Evolutionary conservation across 2,888 invertebrate species (phyloP).

Genomic region (Synanthedon vespiformis): DNA sequence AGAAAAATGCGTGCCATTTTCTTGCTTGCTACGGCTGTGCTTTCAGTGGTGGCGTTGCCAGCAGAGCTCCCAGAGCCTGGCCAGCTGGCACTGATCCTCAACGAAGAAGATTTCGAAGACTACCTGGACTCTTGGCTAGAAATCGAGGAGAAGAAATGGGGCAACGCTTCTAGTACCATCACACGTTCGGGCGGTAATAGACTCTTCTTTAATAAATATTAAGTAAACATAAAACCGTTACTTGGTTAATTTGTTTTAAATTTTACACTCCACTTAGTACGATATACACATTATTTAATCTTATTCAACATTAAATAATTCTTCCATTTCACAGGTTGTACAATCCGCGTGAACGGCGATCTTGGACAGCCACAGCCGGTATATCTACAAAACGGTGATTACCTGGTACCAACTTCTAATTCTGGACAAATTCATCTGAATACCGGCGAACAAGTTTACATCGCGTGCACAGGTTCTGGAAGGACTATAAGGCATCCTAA

Average conservation of each 20-base stretch:
- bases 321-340: conserved; percentile 35
- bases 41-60: conserved; percentile 17
- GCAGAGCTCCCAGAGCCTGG: conserved; percentile 33
- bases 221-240: not conserved
- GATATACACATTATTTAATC: too few relatives aligned
- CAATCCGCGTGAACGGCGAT: conserved; percentile 56
- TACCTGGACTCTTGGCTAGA: conserved; percentile 53
- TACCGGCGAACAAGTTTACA: conserved; percentile 32
- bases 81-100: conserved; percentile 37
- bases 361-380: conserved; percentile 72
- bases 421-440: conserved; percentile 34
- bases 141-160: conserved; percentile 28
- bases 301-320: too few relatives aligned
- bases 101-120: conserved; percentile 60
- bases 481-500: conserved; percentile 40
- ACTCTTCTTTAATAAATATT: too few relatives aligned
- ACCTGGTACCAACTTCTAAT: conserved; percentile 35
- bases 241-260: too few relatives aligned
- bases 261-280: too few relatives aligned
- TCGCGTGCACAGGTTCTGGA: conserved; percentile 44
- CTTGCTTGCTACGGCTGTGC: conserved; percentile 4
- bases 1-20: not conserved
- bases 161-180: conserved; percentile 19
- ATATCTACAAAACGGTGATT: conserved; percentile 51
- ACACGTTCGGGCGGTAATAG: conserved; percentile 30